Percentiles rank a stretch among this genome's conserved stretches.
These are phyloP conservation scores for Pocota personata DNA, from an alignment of 2,888 invertebrate species.

Conservation along the genomic window DNA sequence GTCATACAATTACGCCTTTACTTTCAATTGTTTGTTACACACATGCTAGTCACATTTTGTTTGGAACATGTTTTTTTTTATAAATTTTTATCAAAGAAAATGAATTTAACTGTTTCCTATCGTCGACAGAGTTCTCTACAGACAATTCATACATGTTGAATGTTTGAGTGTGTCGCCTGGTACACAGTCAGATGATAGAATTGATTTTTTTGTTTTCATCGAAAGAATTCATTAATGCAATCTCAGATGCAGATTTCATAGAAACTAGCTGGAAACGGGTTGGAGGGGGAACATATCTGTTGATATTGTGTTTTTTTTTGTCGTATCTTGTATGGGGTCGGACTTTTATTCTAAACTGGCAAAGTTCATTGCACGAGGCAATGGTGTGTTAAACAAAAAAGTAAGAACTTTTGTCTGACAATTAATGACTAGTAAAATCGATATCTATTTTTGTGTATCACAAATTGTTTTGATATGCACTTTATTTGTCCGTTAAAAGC, in stretches of 20 bases:
- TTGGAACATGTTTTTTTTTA: neutral
- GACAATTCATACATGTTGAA: neutral
- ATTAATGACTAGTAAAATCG: neutral
- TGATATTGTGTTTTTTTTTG: neutral
- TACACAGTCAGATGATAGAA: neutral
- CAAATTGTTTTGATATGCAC: neutral
- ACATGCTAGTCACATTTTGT: conserved; percentile 11
- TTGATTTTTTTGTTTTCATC: neutral
- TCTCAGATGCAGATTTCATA: neutral
- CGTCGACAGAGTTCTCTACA: neutral
- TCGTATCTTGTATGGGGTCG: neutral
- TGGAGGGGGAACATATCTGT: neutral
- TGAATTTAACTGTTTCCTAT: neutral
- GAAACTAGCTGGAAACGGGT: neutral
- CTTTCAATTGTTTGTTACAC: neutral
- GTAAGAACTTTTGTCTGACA: neutral
- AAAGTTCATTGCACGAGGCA: conserved; percentile 7
- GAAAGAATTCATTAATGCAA: neutral
- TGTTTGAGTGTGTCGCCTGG: neutral
- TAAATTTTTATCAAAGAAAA: neutral
- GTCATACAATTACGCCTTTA: neutral
- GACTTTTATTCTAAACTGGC: neutral
- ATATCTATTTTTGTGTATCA: neutral
- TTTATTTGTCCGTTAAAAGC: neutral
- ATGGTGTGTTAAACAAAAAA: neutral